These are phyloP conservation scores for Scaptomyza flava DNA, from an alignment of 2,888 invertebrate species.

Conservation along the genomic window DNA sequence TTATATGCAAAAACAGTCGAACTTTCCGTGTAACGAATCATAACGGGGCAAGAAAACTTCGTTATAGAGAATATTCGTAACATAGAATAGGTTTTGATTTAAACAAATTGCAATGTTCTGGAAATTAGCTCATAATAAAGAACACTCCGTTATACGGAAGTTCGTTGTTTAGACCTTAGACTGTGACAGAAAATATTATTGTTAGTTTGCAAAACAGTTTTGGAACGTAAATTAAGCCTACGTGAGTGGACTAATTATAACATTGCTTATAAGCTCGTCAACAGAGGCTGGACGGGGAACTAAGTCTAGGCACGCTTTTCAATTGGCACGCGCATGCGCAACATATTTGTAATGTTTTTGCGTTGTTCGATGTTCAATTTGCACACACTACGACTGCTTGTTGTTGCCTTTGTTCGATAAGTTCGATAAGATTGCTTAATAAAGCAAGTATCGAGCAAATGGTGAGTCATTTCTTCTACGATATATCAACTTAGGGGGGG, in stretches of 20 bases:
- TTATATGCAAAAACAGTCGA: too few relatives aligned
- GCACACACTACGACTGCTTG: slow-evolving; percentile 54
- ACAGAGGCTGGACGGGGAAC: slow-evolving; percentile 9
- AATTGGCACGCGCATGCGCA: slow-evolving; percentile 58
- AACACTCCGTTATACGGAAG: too few relatives aligned
- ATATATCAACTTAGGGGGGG: slow-evolving; percentile 10
- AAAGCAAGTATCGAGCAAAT: not conserved
- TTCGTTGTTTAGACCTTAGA: too few relatives aligned
- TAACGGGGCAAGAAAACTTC: too few relatives aligned
- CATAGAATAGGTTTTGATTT: too few relatives aligned
- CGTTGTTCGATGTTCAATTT: slow-evolving; percentile 52
- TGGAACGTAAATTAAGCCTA: slow-evolving; percentile 18
- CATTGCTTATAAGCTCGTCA: not conserved
- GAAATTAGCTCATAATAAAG: too few relatives aligned
- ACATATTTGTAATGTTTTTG: slow-evolving; percentile 49
- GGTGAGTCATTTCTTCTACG: slow-evolving; percentile 12
- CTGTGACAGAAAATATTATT: not conserved
- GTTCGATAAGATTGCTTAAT: slow-evolving; percentile 5
- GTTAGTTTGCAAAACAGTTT: slow-evolving; percentile 5
- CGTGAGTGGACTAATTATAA: slow-evolving; percentile 53
- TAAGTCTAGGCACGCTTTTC: slow-evolving; percentile 39
- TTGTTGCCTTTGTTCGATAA: slow-evolving; percentile 4
- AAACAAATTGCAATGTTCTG: too few relatives aligned
- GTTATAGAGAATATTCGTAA: too few relatives aligned
- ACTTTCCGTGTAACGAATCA: too few relatives aligned